Conservation (phyloP, 2,797 vertebrate species). For the Sphaeramia orbicularis region DNA sequence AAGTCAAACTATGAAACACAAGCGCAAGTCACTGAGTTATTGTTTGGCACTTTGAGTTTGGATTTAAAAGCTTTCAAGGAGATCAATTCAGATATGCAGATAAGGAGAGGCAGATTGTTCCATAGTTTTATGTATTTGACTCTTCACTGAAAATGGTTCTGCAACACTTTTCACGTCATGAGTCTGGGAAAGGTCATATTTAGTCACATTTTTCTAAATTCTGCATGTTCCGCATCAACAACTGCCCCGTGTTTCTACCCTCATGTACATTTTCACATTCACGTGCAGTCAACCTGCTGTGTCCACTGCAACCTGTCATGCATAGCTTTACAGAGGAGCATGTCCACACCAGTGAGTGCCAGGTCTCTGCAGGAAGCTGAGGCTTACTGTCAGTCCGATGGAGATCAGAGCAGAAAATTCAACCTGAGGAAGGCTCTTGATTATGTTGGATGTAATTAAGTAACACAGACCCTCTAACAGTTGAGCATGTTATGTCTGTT, state of each 20-base stretch:
- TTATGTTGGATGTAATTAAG: conserved; percentile 36
- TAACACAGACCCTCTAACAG: conserved; percentile 41
- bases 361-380: conserved; percentile 60
- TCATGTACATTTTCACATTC: conserved; percentile 9
- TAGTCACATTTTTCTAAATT: too few species aligned
- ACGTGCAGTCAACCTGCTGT: conserved; percentile 9
- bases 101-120: too few species aligned
- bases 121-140: too few species aligned
- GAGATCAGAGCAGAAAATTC: conserved; percentile 58
- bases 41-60: too few species aligned
- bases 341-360: conserved; percentile 35
- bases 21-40: too few species aligned
- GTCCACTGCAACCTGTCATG: conserved; percentile 11
- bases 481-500: conserved; percentile 13
- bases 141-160: too few species aligned
- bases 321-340: conserved; percentile 34
- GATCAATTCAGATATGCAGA: too few species aligned
- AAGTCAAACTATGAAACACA: too few species aligned
- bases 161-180: too few species aligned
- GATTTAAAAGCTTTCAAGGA: too few species aligned
- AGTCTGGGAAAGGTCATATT: too few species aligned
- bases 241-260: not conserved
- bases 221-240: too few species aligned
- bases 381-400: conserved; percentile 59
- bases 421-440: conserved; percentile 44